Conservation (phyloP, 2,888 invertebrate genomes). For the Lithodes maja region DNA sequence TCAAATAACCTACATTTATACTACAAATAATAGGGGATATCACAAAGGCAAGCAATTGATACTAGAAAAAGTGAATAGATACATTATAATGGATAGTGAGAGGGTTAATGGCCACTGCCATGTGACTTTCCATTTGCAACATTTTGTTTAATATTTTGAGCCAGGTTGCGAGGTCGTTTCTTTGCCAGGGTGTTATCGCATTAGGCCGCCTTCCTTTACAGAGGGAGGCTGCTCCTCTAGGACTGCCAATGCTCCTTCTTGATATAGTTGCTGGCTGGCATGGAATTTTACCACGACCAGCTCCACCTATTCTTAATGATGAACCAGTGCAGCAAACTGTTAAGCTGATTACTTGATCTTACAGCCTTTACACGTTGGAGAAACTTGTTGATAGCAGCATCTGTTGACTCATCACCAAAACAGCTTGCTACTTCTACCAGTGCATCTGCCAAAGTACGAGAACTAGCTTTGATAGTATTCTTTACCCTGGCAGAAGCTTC, state of each 20-base stretch:
- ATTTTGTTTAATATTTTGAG: constrained; percentile 1
- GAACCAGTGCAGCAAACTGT: not conserved
- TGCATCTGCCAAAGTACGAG: not conserved
- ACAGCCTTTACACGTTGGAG: not conserved
- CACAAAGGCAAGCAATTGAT: no score
- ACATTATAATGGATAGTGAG: no score
- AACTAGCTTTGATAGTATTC: no score
- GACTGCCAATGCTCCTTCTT: no score
- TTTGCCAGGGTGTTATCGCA: not conserved
- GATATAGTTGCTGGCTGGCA: no score
- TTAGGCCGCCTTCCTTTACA: no score
- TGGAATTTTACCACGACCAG: not conserved
- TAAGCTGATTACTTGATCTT: not conserved
- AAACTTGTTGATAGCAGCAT: not conserved
- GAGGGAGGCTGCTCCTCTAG: no score
- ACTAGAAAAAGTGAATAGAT: no score
- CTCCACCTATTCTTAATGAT: not conserved
- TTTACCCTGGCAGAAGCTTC: no score
- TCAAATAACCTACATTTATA: no score
- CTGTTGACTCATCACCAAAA: not conserved
- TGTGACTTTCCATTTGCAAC: constrained; percentile 14
- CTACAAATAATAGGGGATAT: no score
- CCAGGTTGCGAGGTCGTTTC: not conserved
- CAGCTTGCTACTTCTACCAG: not conserved
- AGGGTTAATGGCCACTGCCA: not conserved